Evolutionary conservation across 2,113 vertebrate genomes (phyloP).

Genomic region (Sphyrna mokarran): DNA sequence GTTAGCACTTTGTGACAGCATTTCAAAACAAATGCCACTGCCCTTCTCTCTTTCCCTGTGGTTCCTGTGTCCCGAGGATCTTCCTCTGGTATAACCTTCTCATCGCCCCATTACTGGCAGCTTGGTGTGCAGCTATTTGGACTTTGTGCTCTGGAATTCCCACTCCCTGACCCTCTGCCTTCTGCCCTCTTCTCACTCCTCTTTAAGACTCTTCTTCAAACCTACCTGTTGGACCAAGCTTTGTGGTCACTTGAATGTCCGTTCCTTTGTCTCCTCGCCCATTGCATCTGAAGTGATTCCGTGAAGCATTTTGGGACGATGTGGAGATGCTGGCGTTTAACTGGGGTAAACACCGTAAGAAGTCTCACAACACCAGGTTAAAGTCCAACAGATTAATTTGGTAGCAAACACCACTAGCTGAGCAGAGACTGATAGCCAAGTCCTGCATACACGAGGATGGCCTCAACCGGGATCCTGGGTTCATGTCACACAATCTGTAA

Average conservation of each 20-base stretch:
- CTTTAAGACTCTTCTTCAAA: neutral
- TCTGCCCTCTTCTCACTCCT: neutral
- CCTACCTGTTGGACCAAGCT: neutral
- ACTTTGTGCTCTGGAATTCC: neutral
- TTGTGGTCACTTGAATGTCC: neutral
- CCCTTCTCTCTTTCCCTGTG: neutral
- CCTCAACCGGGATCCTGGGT: too few species aligned
- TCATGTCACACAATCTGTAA: too few species aligned
- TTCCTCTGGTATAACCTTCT: neutral
- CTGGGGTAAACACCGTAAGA: too few species aligned
- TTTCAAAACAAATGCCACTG: neutral
- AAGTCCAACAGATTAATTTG: too few species aligned
- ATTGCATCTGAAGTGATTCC: neutral
- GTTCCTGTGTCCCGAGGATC: neutral
- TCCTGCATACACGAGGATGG: too few species aligned
- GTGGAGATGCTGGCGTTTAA: too few species aligned
- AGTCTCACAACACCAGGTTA: too few species aligned
- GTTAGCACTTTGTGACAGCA: neutral
- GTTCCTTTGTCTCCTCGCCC: neutral
- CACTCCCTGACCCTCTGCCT: too few species aligned
- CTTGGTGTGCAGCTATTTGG: neutral
- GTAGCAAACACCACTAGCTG: too few species aligned
- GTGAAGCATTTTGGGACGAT: too few species aligned
- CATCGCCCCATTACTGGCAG: neutral
- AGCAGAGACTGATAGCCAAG: too few species aligned